These are phyloP conservation scores for Prorops nasuta DNA, from an alignment of 1,140 invertebrate genomes.

Conservation along the genomic window DNA sequence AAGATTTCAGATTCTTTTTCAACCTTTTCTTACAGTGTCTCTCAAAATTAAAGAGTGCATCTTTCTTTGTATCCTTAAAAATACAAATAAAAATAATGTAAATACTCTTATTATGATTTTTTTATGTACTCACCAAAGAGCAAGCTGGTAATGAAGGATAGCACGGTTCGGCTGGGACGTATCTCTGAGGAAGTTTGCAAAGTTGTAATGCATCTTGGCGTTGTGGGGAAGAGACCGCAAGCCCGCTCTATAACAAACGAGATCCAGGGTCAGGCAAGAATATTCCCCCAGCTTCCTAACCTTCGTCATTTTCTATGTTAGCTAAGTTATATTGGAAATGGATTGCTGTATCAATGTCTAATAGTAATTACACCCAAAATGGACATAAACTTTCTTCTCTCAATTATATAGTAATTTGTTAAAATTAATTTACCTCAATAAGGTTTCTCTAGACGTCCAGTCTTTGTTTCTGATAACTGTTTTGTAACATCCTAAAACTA, in stretches of 20 bases:
- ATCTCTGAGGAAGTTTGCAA: conserved; percentile 83
- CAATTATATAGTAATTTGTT: too few species aligned
- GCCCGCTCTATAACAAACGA: conserved; percentile 68
- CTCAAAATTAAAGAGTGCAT: too few species aligned
- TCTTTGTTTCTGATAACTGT: conserved; percentile 73
- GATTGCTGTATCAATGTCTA: too few species aligned
- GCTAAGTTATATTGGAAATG: too few species aligned
- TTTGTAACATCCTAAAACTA: conserved; percentile 63
- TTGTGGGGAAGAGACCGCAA: conserved; percentile 77
- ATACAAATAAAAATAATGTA: too few species aligned
- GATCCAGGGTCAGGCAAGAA: conserved; percentile 22
- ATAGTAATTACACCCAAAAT: too few species aligned
- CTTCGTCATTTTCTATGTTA: conserved; percentile 21
- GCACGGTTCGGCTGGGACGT: conserved; percentile 68
- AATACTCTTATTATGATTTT: too few species aligned
- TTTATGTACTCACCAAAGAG: conserved; percentile 78
- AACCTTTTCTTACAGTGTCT: too few species aligned
- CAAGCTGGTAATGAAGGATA: conserved; percentile 75
- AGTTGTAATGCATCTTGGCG: conserved; percentile 91
- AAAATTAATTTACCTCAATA: conserved; percentile 67
- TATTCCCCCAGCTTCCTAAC: conserved; percentile 5
- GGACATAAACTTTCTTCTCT: too few species aligned
- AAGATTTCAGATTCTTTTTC: too few species aligned
- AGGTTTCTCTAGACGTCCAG: conserved; percentile 75
- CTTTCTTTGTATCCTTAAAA: too few species aligned